Evolutionary conservation across 2,888 invertebrate genomes (phyloP).

Genomic region (Microctonus hyperodae): DNA sequence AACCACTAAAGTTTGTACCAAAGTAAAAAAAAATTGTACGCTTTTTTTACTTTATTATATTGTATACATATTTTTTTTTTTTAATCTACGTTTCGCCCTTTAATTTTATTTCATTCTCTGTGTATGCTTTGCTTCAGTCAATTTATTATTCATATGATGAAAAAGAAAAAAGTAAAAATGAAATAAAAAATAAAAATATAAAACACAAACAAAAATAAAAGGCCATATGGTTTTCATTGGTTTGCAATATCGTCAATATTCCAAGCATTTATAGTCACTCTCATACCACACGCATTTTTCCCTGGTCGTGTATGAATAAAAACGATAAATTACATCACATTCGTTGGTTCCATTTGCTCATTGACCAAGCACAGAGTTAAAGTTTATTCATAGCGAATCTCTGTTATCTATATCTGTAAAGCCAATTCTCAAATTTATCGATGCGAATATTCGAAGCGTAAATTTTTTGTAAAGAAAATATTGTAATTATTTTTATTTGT

Average conservation of each 20-base stretch:
- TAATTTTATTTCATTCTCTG: neutral
- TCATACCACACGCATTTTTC: neutral
- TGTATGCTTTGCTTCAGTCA: neutral
- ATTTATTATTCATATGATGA: neutral
- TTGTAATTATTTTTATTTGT: neutral
- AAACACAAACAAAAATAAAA: constrained; percentile 3
- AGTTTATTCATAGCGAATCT: constrained; percentile 6
- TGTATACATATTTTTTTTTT: neutral
- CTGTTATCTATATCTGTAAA: neutral
- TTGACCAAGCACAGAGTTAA: constrained; percentile 2
- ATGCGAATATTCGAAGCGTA: constrained; percentile 6
- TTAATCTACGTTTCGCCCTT: too few relatives aligned
- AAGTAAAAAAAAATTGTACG: neutral
- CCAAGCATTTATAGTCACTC: constrained; percentile 5
- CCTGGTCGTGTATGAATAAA: neutral
- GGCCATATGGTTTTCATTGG: neutral
- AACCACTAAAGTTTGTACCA: constrained; percentile 15
- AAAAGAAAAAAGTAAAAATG: neutral
- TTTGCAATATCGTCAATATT: constrained; percentile 13
- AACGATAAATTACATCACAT: constrained; percentile 11
- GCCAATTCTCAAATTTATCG: neutral
- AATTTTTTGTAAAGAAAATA: neutral
- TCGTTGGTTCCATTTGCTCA: neutral
- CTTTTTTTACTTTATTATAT: neutral
- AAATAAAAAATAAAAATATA: neutral